Percentiles rank a stretch among this genome's conserved stretches.
phyloP scores from a whole-genome alignment of 2,797 vertebrate species.

The Streptopelia turtur region DNA sequence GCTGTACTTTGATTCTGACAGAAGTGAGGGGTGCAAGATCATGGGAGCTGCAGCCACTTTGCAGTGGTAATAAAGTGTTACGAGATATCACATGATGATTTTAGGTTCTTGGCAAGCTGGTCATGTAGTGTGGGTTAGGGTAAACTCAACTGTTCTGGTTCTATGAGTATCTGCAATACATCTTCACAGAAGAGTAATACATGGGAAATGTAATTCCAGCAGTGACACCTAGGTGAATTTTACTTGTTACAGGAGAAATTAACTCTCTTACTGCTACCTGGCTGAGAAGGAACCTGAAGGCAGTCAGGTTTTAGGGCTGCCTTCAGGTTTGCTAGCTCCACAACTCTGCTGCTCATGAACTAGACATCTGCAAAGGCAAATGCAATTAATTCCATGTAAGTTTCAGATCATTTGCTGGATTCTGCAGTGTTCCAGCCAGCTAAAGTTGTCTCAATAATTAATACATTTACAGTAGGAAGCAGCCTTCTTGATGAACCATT shows the following conservation, averaged over 20 bases:
- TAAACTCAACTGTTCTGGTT: not conserved
- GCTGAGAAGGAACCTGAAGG: not conserved
- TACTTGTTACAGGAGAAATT: not conserved
- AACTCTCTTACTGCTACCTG: not conserved
- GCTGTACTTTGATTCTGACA: not conserved
- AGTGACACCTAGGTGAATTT: not conserved
- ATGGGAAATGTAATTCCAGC: not conserved
- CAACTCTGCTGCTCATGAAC: not conserved
- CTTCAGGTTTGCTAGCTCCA: not conserved
- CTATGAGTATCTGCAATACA: not conserved
- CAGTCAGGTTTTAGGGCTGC: not conserved
- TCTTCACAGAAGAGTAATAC: not conserved
- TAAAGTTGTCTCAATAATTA: constrained; percentile 54
- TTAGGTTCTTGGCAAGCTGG: not conserved
- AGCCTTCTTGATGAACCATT: constrained; percentile 7
- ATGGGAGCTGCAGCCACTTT: not conserved
- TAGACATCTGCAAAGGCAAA: constrained; percentile 22
- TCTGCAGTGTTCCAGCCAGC: constrained; percentile 30
- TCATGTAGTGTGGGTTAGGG: not conserved
- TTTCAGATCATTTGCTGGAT: constrained; percentile 41
- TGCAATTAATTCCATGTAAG: constrained; percentile 5
- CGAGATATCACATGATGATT: not conserved
- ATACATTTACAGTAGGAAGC: constrained; percentile 37
- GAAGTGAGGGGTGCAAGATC: not conserved
- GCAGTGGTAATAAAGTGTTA: not conserved